Base-by-base conservation (phyloP, 2,797 vertebrate species). In the Helicolenus hilgendorfi region DNA sequence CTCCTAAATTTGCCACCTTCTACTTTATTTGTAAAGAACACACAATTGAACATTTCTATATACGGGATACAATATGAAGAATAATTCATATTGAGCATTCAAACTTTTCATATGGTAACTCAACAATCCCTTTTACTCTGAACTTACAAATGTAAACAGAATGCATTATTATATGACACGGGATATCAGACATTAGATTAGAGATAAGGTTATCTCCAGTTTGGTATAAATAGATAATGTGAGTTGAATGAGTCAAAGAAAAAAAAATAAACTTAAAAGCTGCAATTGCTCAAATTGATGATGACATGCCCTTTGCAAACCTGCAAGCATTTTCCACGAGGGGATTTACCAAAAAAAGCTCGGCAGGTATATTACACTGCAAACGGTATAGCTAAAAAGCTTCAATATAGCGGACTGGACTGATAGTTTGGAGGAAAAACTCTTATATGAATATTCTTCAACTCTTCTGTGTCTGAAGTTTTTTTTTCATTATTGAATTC, bases 251-350 rank as follows among this genome's bases (percentile, higher is more conserved):
- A 31, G n/a, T 65, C 26, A 38, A 33, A 38, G 22, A 20, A 24
- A 24, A 53, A 22, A 58, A 14, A 58, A 68, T 0, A 53, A 68
- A 88, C 26, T 35, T 36, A 68, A 70, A 85, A 26, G 67, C 45
- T 70, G n/a, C n/a, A 60, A 7, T 58, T 33, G 7, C 15, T 77
- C 20, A 58, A 76, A 86, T 64, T 64, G 29, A 83, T 77, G 35
- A 72, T 80, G 76, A 59, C 76, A 79, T 82, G 82, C 70, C 74
- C 70, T 88, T 81, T 88, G 59, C 31, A 75, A n/a, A 67, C 8
- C 38, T 81, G 33, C 41, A 84, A 62, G 33, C 7, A 31, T 74
- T 53, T 36, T 31, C 20, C 15, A 36, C 3, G 0, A 5, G 11
- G 38, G 14, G n/a, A 73, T 75, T 67, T 67, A 36, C 36, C 69